A percentile compares a stretch with the other conserved stretches of the same genome.
Conservation (phyloP, 2,113 vertebrate species). For the Accipiter cooperii region DNA sequence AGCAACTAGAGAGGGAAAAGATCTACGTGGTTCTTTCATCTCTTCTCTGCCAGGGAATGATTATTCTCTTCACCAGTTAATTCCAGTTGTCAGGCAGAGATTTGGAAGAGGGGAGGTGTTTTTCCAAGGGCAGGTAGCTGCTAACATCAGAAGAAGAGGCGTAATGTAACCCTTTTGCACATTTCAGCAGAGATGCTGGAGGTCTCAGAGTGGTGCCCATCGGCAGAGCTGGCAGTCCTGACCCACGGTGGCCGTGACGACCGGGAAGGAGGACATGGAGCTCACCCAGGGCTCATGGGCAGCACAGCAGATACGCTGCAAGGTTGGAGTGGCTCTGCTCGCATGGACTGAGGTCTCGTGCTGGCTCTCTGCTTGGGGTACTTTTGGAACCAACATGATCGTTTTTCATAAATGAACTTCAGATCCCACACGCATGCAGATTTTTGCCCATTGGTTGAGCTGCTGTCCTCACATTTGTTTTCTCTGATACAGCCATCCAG, state of each 20-base stretch:
- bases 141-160: background rate
- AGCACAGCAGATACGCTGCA: background rate
- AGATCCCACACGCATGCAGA: background rate
- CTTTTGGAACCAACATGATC: background rate
- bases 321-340: background rate
- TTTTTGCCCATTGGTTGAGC: background rate
- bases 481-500: background rate
- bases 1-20: slow-evolving; percentile 8
- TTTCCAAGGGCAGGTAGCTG: background rate
- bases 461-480: background rate
- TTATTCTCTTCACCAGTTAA: background rate
- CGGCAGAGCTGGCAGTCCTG: accelerated
- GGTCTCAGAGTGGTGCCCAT: background rate
- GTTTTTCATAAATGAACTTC: background rate
- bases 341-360: accelerated
- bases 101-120: background rate
- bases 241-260: background rate
- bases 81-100: background rate
- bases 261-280: background rate
- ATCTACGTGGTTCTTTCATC: background rate
- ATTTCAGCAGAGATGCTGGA: background rate
- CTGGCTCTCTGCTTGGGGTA: background rate
- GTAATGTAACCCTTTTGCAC: accelerated
- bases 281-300: accelerated
- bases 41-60: background rate